phyloP scores from a whole-genome alignment of 2,888 invertebrate genomes.

The Coleophora deauratella region DNA sequence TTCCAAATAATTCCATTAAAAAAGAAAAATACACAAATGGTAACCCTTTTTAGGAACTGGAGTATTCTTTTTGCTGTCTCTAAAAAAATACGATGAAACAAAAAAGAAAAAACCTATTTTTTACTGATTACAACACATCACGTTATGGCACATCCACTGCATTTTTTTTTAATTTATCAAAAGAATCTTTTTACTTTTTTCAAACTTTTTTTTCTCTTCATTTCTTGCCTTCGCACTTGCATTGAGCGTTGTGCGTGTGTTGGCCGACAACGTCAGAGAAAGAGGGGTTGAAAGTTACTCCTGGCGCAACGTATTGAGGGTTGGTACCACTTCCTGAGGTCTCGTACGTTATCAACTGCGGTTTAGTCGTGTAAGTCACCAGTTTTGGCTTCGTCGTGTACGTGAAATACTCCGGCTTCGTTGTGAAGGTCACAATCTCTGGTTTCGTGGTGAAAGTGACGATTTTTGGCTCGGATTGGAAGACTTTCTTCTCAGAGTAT shows the following conservation, averaged over 20 bases:
- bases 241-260: conserved; percentile 48
- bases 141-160: conserved; percentile 42
- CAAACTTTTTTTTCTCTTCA: too few relatives aligned
- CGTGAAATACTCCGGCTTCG: conserved; percentile 44
- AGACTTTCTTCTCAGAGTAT: conserved; percentile 50
- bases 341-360: conserved; percentile 49
- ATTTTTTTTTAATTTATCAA: too few relatives aligned
- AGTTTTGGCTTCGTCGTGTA: conserved; percentile 45
- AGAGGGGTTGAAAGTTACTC: conserved; percentile 43
- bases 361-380: conserved; percentile 34
- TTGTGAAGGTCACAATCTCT: conserved; percentile 44
- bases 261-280: conserved; percentile 41
- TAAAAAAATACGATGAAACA: conserved; percentile 14
- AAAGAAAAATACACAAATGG: conserved; percentile 9
- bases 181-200: conserved; percentile 48
- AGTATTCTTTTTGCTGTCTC: conserved; percentile 27
- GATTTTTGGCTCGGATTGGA: conserved; percentile 45
- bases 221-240: conserved; percentile 43
- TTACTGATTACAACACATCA: too few relatives aligned
- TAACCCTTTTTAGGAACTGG: conserved; percentile 36
- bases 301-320: conserved; percentile 54
- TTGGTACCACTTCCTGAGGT: conserved; percentile 56
- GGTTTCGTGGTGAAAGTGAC: conserved; percentile 50
- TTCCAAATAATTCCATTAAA: background rate
- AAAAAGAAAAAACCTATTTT: conserved; percentile 15